Percentiles rank a stretch among this genome's conserved stretches.
Evolutionary conservation across 2,888 invertebrate genomes (phyloP).

Genomic region (Caenorhabditis sp.): DNA sequence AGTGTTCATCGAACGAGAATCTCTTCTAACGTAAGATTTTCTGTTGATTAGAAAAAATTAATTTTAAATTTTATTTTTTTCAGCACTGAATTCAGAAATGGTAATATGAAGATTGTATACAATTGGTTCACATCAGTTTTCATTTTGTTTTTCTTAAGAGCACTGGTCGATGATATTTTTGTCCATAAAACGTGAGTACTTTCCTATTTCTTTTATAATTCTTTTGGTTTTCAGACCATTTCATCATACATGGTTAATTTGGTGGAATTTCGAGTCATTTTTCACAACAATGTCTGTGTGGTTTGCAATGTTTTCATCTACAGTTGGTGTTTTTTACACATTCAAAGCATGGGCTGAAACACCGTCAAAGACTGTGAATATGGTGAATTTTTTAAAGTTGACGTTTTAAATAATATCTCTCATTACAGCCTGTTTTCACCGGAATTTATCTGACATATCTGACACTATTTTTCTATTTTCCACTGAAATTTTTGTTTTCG

Average conservation of each 20-base stretch:
- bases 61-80: constrained; percentile 9
- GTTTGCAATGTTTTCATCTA: constrained; percentile 61
- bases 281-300: constrained; percentile 62
- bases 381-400: too few species aligned
- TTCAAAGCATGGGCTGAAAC: constrained; percentile 59
- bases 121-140: constrained; percentile 65
- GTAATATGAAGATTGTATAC: constrained; percentile 58
- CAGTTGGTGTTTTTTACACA: constrained; percentile 53
- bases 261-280: constrained; percentile 68
- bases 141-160: constrained; percentile 56
- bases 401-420: background rate
- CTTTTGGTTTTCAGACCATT: constrained; percentile 59
- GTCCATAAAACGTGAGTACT: constrained; percentile 57
- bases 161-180: constrained; percentile 59
- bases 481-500: constrained; percentile 62
- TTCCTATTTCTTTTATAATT: background rate
- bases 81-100: constrained; percentile 44
- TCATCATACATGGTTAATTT: constrained; percentile 67
- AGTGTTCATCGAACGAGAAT: constrained; percentile 54
- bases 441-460: constrained; percentile 57
- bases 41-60: background rate
- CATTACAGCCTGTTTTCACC: constrained; percentile 40
- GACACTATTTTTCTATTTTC: constrained; percentile 60
- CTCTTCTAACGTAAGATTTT: constrained; percentile 55
- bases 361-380: constrained; percentile 39